Base-by-base conservation (phyloP, 2,888 invertebrate genomes). In the Acanthoscelides obtectus region DNA sequence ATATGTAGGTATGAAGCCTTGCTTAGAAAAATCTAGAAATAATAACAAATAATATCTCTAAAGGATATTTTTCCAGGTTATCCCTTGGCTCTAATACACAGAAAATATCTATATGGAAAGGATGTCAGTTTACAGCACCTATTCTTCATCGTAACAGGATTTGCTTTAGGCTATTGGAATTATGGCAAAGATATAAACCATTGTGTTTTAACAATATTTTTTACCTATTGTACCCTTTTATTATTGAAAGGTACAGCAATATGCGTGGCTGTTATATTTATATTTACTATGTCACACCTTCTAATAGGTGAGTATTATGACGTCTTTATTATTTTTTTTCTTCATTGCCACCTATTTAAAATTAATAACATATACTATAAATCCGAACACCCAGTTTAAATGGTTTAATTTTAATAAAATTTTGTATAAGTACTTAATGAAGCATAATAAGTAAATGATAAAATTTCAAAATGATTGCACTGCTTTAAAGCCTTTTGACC, bases 201-300 rank as follows among this genome's bases (percentile, higher is more conserved):
- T 85, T 93, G 94, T 71, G 81, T 92, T 0, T 83, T 92, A 69
- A 92, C 95, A 64, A 90, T 94, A 67, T 74, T 91, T 22, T 87
- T 91, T 64, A 93, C 95, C 20, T 96, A 93, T 84, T 73, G 90
- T 1, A 87, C 93, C 20, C 87, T 95, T 20, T 85, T 86, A 72
- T 70, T 90, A 0, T 83, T 93, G 69, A 91, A 92, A 1, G 91
- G 93, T 2, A 90, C 92, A 1, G 85, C 87, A 69, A 76, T 86
- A 0, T 90, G 94, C 75, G 90, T 94, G 0, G 86, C 88, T 19
- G 81, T 93, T 5, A 92, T 93, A 22, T 94, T 97, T 81, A 77
- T 91, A 8, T 94, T 95, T 82, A 96, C 96, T 81, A 92, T 98
- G 91, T 85, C 83, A 0, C 95, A 96, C 81, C 86, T 96, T 12